phyloP scores from a whole-genome alignment of 2,888 invertebrate genomes.

The Agrochola lychnidis region DNA sequence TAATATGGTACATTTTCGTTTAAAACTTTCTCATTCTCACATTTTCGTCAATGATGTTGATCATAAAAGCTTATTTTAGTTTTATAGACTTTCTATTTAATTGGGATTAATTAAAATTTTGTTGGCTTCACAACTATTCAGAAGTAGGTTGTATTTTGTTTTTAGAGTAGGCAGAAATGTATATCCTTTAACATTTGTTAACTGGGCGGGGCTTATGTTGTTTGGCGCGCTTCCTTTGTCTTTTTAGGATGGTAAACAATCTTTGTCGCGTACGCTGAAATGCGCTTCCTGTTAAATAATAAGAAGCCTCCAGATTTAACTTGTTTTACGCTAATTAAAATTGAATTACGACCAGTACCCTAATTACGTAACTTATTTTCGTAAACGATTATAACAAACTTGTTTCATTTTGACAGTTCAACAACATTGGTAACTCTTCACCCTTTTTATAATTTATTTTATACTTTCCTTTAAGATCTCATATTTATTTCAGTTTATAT shows the following conservation, averaged over 20 bases:
- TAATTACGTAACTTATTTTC: too few relatives aligned
- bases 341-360: background rate
- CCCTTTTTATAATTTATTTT: too few relatives aligned
- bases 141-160: background rate
- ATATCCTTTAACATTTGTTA: constrained; percentile 10
- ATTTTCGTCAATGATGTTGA: constrained; percentile 45
- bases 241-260: constrained; percentile 32
- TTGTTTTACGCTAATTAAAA: constrained; percentile 6
- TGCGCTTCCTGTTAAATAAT: constrained; percentile 32
- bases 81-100: constrained; percentile 44
- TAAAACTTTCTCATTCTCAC: constrained; percentile 43
- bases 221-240: constrained; percentile 55
- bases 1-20: constrained; percentile 31
- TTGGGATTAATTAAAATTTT: constrained; percentile 32
- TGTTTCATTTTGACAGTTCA: too few relatives aligned
- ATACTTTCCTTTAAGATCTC: too few relatives aligned
- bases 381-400: too few relatives aligned
- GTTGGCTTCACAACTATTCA: constrained; percentile 1
- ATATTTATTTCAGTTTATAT: too few relatives aligned
- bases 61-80: constrained; percentile 44
- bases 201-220: constrained; percentile 44
- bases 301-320: constrained; percentile 7
- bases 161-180: constrained; percentile 3
- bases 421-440: too few relatives aligned
- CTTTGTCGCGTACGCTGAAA: constrained; percentile 22